Percentiles rank a stretch among this genome's conserved stretches.
Conservation (phyloP, 2,888 invertebrate species). For the Autographa gamma region DNA sequence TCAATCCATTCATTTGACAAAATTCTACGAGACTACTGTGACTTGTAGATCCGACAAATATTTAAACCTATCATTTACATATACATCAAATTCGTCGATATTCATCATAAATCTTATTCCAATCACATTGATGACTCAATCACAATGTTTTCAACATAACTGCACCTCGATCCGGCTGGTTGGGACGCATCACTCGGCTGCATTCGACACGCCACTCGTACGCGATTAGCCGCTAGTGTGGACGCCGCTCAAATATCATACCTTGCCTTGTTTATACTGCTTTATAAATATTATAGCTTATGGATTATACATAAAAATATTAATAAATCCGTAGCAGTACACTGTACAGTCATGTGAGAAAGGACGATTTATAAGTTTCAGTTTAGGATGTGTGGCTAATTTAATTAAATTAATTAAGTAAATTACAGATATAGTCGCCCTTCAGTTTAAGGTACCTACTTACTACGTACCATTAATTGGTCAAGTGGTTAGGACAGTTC, state of each 20-base stretch:
- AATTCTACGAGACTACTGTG: background rate
- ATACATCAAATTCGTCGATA: background rate
- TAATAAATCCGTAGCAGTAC: background rate
- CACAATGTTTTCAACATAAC: slow-evolving; percentile 24
- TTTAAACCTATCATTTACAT: background rate
- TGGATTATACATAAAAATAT: background rate
- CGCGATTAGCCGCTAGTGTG: slow-evolving; percentile 63
- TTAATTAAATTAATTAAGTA: too few species aligned
- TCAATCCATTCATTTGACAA: background rate
- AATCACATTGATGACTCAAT: slow-evolving; percentile 24
- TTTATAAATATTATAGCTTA: slow-evolving; percentile 33
- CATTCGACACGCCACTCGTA: slow-evolving; percentile 65
- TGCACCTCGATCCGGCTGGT: slow-evolving; percentile 29
- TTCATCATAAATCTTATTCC: slow-evolving; percentile 15
- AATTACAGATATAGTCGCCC: too few species aligned
- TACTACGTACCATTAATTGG: too few species aligned
- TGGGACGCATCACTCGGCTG: slow-evolving; percentile 36
- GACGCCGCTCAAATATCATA: slow-evolving; percentile 70
- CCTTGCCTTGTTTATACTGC: slow-evolving; percentile 37
- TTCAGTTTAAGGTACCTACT: too few species aligned
- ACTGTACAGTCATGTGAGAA: too few species aligned
- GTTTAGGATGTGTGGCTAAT: too few species aligned
- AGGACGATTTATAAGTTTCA: too few species aligned
- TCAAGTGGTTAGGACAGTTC: too few species aligned
- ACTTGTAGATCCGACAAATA: background rate